A percentile compares a stretch with the other conserved stretches of the same genome.
Conservation (phyloP, 2,113 vertebrate genomes). For the Corythornis cristatus region DNA sequence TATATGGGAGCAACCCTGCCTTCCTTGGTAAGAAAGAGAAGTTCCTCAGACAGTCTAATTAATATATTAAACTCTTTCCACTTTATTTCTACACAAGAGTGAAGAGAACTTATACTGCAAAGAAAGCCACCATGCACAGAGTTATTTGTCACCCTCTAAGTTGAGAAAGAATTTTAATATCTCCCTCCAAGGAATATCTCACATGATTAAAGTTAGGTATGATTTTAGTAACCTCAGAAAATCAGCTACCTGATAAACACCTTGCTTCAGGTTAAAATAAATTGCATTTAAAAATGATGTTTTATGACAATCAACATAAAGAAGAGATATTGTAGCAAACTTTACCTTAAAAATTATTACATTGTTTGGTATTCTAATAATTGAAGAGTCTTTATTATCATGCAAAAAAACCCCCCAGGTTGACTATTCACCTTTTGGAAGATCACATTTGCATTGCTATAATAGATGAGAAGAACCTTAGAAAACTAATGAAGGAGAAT, state of each 20-base stretch:
- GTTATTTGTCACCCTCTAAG: not conserved
- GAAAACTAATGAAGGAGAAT: constrained; percentile 73
- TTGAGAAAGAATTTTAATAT: constrained; percentile 18
- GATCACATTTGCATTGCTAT: constrained; percentile 62
- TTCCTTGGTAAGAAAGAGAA: not conserved
- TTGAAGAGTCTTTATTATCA: constrained; percentile 69
- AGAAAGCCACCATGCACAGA: not conserved
- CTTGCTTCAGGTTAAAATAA: constrained; percentile 11
- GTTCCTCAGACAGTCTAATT: not conserved
- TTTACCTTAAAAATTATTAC: constrained; percentile 66
- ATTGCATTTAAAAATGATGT: not conserved
- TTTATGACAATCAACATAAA: not conserved
- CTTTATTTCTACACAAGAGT: not conserved
- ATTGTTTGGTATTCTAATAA: constrained; percentile 67
- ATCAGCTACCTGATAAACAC: not conserved
- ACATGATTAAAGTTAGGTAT: not conserved
- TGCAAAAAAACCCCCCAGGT: constrained; percentile 52
- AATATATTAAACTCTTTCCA: not conserved
- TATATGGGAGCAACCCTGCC: not conserved
- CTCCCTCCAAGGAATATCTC: not conserved
- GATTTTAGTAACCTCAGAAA: constrained; percentile 6
- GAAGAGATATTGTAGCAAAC: not conserved
- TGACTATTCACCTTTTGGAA: constrained; percentile 72
- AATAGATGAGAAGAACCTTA: constrained; percentile 60
- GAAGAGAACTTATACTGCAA: not conserved